Conservation (phyloP, 2,888 invertebrate genomes). For the Eutolmus rufibarbis region DNA sequence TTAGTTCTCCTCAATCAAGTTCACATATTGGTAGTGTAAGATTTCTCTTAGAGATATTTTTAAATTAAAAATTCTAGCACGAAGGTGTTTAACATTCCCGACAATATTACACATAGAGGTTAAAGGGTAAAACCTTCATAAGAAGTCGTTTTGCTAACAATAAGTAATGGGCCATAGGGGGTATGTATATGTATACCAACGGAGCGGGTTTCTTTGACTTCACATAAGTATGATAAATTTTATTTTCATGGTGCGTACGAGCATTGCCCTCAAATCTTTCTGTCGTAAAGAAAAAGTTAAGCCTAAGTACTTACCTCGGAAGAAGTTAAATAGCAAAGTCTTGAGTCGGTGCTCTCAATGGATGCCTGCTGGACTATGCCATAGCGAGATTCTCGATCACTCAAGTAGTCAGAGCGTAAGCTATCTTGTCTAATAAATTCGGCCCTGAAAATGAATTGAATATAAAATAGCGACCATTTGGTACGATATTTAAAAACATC, state of each 20-base stretch:
- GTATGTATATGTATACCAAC: no score
- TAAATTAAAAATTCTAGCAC: not conserved
- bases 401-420: constrained; percentile 87
- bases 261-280: no score
- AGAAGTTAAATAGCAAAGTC: constrained; percentile 91
- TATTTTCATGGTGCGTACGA: not conserved
- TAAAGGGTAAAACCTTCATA: no score
- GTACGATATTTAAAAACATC: constrained; percentile 42
- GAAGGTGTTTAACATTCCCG: not conserved
- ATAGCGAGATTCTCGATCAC: constrained; percentile 86
- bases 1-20: not conserved
- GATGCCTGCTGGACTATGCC: constrained; percentile 94
- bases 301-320: constrained; percentile 82
- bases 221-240: not conserved
- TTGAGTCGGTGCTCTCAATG: constrained; percentile 91
- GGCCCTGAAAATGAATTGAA: constrained; percentile 67
- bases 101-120: not conserved
- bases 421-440: constrained; percentile 90
- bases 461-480: not conserved
- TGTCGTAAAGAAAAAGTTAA: not conserved
- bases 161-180: no score
- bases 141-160: no score
- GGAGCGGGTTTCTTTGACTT: not conserved
- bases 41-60: not conserved
- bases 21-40: not conserved